Evolutionary conservation across 2,797 vertebrate genomes (phyloP).

Genomic region (Gephyroberyx darwinii): DNA sequence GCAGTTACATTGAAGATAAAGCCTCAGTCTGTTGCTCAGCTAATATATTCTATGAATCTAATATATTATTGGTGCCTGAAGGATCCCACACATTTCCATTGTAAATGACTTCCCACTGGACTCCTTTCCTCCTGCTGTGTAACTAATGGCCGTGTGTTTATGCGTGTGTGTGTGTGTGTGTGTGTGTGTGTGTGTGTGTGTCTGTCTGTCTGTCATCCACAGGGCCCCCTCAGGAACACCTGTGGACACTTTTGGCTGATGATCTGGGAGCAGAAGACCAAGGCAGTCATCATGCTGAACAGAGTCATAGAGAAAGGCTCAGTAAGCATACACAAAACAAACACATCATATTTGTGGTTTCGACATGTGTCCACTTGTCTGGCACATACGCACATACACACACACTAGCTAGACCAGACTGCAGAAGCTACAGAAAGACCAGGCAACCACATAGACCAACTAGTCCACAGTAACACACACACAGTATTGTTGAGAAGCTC

Average conservation of each 20-base stretch:
- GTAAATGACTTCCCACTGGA: constrained; percentile 17
- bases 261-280: constrained; percentile 98
- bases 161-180: neutral
- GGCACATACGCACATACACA: constrained; percentile 1
- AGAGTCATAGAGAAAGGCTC: constrained; percentile 98
- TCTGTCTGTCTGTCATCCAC: constrained; percentile 50
- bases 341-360: constrained; percentile 7
- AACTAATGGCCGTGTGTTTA: neutral
- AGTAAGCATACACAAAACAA: constrained; percentile 80
- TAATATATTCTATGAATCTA: neutral
- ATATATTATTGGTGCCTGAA: constrained; percentile 2
- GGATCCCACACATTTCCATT: constrained; percentile 16
- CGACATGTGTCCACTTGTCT: constrained; percentile 26
- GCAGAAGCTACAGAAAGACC: constrained; percentile 13
- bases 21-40: neutral
- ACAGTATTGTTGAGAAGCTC: neutral
- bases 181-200: constrained; percentile 16
- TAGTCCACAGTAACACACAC: constrained; percentile 5
- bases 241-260: constrained; percentile 99
- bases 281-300: constrained; percentile 98
- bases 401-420: neutral
- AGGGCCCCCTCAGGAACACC: constrained; percentile 96
- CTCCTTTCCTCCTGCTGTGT: neutral
- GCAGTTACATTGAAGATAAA: neutral
- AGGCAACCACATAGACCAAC: neutral